Base-by-base conservation (phyloP, 2,888 invertebrate genomes). In the Synanthedon tipuliformis region DNA sequence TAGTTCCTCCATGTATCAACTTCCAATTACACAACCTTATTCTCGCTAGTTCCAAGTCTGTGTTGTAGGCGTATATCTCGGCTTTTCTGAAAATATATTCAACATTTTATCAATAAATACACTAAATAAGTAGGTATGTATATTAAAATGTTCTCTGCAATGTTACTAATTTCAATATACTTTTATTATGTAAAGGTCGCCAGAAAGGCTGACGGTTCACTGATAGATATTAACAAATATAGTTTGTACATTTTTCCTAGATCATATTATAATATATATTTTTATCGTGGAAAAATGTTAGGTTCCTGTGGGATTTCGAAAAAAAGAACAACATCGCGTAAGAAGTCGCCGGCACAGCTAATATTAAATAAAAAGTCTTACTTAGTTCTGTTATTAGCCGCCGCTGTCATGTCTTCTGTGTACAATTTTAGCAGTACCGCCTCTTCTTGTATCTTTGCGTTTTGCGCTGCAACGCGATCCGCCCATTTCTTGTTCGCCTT, bases 401-500 rank as follows among this genome's bases (percentile, higher is more conserved):
- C 71, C 1, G 84, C 80, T 1, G 63, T 51, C 83, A 84, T 82
- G 49, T 86, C 85, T 40, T 84, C 86, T 0, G 74, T 63, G 59
- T 87, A 87, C 11, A 86, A 51, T 59, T 78, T 79, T 5, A 87
- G 65, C 1, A 88, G 74, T 0, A 81, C 41, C 3, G 71, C 68
- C 54, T 86, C 79, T 59, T 84, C 77, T 56, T 77, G 77, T 49
- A 88, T 75, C 62, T 86, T 87, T 50, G 62, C 65, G 51, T 83
- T 84, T 57, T 88, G 86, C 1, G 74, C 73, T 1, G 75, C 60
- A 1, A 87, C 76, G 10, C 86, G 75, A 0, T 67, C 70, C n/a
- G 55, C 53, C 87, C 87, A 88, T 69, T 82, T 83, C 27, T 60
- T 68, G 54, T 81, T 76, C 1, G 83, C 84, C 87, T 88, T 54